Conservation (phyloP, 2,113 vertebrate species). For the Pardalotus punctatus region DNA sequence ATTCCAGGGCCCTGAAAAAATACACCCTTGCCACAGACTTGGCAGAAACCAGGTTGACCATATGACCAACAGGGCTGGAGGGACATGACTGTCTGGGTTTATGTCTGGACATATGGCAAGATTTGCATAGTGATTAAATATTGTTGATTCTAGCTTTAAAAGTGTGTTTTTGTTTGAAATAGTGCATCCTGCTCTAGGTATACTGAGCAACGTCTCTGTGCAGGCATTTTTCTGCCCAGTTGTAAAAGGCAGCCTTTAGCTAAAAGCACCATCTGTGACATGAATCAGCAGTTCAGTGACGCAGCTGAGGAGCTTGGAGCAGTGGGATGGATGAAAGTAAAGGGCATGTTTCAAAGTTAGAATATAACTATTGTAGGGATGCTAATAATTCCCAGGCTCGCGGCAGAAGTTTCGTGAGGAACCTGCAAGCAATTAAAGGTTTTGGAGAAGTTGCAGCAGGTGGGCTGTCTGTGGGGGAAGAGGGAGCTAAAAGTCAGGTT, state of each 20-base stretch:
- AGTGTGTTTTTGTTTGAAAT: background rate
- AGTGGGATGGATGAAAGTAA: background rate
- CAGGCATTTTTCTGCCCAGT: background rate
- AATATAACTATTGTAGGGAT: background rate
- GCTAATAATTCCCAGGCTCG: background rate
- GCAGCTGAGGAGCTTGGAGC: background rate
- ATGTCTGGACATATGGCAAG: background rate
- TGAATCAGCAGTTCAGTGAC: background rate
- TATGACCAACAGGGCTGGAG: background rate
- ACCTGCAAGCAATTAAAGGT: background rate
- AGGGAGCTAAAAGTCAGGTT: background rate
- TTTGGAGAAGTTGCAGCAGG: background rate
- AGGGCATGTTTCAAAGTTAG: background rate
- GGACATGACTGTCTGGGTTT: background rate
- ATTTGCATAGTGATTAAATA: background rate
- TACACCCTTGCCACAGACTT: background rate
- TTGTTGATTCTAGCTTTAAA: background rate
- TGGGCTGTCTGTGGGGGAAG: background rate
- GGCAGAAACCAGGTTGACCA: background rate
- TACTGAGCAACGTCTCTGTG: background rate
- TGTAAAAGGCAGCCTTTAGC: background rate
- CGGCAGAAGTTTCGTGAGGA: background rate
- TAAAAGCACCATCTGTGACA: background rate
- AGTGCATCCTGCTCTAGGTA: background rate
- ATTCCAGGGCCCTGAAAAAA: background rate